Evolutionary conservation across 1,140 invertebrate species (phyloP).

Genomic region (Pseudomyrmex pallidus): DNA sequence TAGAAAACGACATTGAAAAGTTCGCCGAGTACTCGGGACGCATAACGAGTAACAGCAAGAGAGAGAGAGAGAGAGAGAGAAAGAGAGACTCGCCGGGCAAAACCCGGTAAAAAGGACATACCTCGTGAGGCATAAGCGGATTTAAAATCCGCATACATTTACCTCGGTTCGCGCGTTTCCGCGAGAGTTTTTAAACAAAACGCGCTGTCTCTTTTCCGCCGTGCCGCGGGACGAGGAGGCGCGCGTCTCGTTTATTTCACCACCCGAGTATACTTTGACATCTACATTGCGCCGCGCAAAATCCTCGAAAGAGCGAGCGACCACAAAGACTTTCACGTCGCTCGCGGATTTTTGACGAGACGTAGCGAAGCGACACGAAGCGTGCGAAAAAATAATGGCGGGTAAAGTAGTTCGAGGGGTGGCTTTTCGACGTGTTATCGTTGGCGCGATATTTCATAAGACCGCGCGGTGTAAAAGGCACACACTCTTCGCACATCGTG

Average conservation of each 20-base stretch:
- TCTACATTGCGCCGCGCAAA: not conserved
- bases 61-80: no score
- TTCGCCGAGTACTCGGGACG: slow-evolving; percentile 34
- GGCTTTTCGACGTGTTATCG: slow-evolving; percentile 48
- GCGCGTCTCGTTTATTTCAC: slow-evolving; percentile 25
- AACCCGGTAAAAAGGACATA: slow-evolving; percentile 38
- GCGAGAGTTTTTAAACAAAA: slow-evolving; percentile 52
- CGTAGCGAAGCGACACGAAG: not conserved
- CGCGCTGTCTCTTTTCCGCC: not conserved
- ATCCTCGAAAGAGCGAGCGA: slow-evolving; percentile 20
- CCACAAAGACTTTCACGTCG: slow-evolving; percentile 36
- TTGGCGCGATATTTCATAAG: slow-evolving; percentile 36
- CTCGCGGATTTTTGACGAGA: slow-evolving; percentile 48
- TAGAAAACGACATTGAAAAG: slow-evolving; percentile 53
- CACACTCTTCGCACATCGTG: not conserved
- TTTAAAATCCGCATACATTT: slow-evolving; percentile 60
- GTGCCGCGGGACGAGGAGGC: no score
- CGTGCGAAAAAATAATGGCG: slow-evolving; percentile 23
- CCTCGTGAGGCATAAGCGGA: slow-evolving; percentile 51
- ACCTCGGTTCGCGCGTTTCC: slow-evolving; percentile 22
- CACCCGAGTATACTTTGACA: slow-evolving; percentile 23
- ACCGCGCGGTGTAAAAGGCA: slow-evolving; percentile 9
- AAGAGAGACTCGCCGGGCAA: not conserved
- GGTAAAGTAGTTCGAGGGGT: slow-evolving; percentile 17
- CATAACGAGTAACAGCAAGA: slow-evolving; percentile 37